phyloP scores from a whole-genome alignment of 1,140 invertebrate genomes.

The Camponotus vicinus region DNA sequence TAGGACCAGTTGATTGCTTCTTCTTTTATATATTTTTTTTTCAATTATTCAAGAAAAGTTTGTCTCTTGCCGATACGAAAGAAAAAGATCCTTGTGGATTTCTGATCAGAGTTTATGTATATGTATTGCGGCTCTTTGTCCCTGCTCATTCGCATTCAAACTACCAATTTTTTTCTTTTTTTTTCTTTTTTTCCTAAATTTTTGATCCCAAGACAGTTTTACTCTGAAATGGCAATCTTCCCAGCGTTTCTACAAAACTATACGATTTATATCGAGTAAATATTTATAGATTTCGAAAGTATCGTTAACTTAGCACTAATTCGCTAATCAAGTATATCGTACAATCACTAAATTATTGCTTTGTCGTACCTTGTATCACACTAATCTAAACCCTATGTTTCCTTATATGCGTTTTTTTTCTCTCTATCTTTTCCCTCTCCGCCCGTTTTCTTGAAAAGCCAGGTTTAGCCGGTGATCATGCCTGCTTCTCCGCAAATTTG shows the following conservation, averaged over 20 bases:
- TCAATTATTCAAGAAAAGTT: background rate
- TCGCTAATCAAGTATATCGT: conserved; percentile 85
- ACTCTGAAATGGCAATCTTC: conserved; percentile 75
- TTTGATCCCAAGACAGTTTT: conserved; percentile 68
- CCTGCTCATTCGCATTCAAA: conserved; percentile 1
- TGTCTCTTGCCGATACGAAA: background rate
- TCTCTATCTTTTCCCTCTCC: conserved; percentile 41
- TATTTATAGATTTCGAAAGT: conserved; percentile 84
- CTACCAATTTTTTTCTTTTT: conserved; percentile 1
- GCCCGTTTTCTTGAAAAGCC: conserved; percentile 52
- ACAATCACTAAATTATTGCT: conserved; percentile 87
- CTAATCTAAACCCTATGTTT: conserved; percentile 83
- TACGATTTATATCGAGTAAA: conserved; percentile 83
- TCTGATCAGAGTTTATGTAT: background rate
- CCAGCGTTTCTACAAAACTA: conserved; percentile 85
- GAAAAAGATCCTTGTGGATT: conserved; percentile 15
- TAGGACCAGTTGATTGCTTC: background rate
- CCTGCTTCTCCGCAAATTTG: conserved; percentile 54
- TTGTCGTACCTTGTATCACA: conserved; percentile 86
- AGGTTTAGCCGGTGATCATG: conserved; percentile 69
- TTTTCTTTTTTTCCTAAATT: conserved; percentile 51
- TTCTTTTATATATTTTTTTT: conserved; percentile 29
- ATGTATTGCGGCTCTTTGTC: background rate
- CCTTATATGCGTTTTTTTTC: conserved; percentile 50
- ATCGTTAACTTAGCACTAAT: conserved; percentile 83